Evolutionary conservation across 2,797 vertebrate species (phyloP).

Genomic region (Oryzias dopingdopingensis): DNA sequence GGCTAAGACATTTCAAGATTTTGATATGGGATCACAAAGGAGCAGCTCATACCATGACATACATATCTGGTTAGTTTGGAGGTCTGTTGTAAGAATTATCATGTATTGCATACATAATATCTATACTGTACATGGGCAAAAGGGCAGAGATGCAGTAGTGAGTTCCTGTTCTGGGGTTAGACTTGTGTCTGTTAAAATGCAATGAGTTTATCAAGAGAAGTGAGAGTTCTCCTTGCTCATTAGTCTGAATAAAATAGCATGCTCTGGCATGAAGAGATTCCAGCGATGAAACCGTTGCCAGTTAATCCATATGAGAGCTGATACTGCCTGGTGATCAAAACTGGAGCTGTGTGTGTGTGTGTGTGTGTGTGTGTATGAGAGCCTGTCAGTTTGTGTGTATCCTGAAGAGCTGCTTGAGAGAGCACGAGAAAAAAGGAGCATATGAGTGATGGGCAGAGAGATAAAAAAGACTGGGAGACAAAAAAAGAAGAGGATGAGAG

Average conservation of each 20-base stretch:
- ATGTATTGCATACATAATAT: background rate
- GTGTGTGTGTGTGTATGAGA: conserved; percentile 12
- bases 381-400: conserved; percentile 25
- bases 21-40: background rate
- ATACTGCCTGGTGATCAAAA: conserved; percentile 74
- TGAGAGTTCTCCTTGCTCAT: conserved; percentile 74
- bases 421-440: conserved; percentile 36
- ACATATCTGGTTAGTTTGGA: conserved; percentile 52
- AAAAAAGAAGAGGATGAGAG: conserved; percentile 47
- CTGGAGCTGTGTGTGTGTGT: conserved; percentile 45
- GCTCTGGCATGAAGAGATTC: conserved; percentile 69
- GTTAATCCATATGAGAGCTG: conserved; percentile 76
- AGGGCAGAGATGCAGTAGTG: conserved; percentile 43
- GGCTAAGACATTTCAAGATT: background rate
- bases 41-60: conserved; percentile 27
- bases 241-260: conserved; percentile 76
- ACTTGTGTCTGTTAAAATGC: conserved; percentile 77
- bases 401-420: conserved; percentile 46
- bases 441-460: conserved; percentile 62
- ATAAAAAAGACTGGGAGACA: conserved; percentile 56
- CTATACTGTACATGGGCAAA: conserved; percentile 20
- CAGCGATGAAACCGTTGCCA: conserved; percentile 69
- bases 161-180: conserved; percentile 53
- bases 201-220: conserved; percentile 77
- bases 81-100: conserved; percentile 48